A percentile compares a stretch with the other conserved stretches of the same genome.
Conservation (phyloP, 2,797 vertebrate genomes). For the Galaxias olidus region DNA sequence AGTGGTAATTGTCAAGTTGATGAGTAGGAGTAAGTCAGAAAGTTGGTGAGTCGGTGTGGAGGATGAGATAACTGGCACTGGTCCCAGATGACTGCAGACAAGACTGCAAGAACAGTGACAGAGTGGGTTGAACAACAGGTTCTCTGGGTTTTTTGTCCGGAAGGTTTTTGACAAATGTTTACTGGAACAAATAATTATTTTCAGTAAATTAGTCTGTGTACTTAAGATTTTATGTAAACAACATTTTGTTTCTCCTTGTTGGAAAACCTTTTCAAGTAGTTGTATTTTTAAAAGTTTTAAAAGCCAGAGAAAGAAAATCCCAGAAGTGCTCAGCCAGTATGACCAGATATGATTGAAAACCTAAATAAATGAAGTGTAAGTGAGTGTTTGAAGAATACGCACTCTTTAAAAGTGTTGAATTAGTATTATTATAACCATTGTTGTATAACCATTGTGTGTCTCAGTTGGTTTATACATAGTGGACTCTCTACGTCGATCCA, state of each 20-base stretch:
- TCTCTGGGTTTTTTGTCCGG: slow-evolving; percentile 15
- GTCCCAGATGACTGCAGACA: not conserved
- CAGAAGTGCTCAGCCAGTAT: no score
- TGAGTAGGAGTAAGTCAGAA: slow-evolving; percentile 28
- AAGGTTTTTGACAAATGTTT: not conserved
- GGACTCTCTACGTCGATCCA: slow-evolving; percentile 24
- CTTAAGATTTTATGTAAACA: not conserved
- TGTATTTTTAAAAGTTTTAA: no score
- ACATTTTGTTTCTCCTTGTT: not conserved
- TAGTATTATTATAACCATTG: no score
- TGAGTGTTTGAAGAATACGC: no score
- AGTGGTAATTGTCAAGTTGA: slow-evolving; percentile 40
- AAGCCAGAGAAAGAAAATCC: no score
- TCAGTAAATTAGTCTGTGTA: not conserved
- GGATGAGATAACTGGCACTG: slow-evolving; percentile 4
- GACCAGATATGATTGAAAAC: no score
- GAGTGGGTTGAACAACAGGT: slow-evolving; percentile 18
- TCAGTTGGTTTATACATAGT: no score
- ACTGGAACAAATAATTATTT: not conserved
- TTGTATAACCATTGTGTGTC: no score
- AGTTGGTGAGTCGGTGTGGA: slow-evolving; percentile 38
- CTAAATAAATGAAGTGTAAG: no score
- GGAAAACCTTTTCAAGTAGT: no score
- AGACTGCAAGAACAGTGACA: slow-evolving; percentile 4
- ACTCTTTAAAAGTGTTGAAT: no score